phyloP scores from a whole-genome alignment of 2,888 invertebrate genomes.

The Noctuana brunneofusca region DNA sequence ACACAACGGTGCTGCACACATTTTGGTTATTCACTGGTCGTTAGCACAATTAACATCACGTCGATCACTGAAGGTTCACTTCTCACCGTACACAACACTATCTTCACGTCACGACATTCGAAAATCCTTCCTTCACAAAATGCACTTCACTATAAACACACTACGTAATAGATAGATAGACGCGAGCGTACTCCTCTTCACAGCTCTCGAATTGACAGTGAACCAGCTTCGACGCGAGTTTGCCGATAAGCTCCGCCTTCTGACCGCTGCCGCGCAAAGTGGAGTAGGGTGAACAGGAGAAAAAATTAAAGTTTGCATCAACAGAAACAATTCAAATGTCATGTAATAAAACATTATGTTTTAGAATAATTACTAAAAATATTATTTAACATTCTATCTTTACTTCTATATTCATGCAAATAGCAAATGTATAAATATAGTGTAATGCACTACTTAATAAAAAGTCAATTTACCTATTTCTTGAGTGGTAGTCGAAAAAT shows the following conservation, averaged over 20 bases:
- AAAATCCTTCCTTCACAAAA: conserved; percentile 79
- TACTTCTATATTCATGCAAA: background rate
- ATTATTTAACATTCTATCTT: background rate
- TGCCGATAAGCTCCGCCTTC: conserved; percentile 83
- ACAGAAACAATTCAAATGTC: background rate
- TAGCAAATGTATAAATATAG: background rate
- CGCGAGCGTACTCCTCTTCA: conserved; percentile 78
- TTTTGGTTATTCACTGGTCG: conserved; percentile 74
- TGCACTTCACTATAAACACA: conserved; percentile 80
- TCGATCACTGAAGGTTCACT: conserved; percentile 70
- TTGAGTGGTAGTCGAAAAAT: background rate
- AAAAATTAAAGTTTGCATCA: conserved; percentile 12
- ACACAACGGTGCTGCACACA: conserved; percentile 79
- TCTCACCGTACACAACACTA: conserved; percentile 67
- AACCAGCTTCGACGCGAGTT: conserved; percentile 81
- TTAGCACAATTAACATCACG: conserved; percentile 69
- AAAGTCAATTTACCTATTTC: background rate
- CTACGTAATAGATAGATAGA: conserved; percentile 79
- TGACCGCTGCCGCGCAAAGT: conserved; percentile 83
- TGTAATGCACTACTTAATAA: no score
- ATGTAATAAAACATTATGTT: background rate
- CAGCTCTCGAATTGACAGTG: conserved; percentile 83
- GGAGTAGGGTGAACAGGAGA: conserved; percentile 67
- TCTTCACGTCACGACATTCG: conserved; percentile 73
- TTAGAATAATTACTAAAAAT: background rate